Percentiles rank a stretch among this genome's conserved stretches.
phyloP scores from a whole-genome alignment of 2,797 vertebrate genomes.

The Apodemus agrarius region DNA sequence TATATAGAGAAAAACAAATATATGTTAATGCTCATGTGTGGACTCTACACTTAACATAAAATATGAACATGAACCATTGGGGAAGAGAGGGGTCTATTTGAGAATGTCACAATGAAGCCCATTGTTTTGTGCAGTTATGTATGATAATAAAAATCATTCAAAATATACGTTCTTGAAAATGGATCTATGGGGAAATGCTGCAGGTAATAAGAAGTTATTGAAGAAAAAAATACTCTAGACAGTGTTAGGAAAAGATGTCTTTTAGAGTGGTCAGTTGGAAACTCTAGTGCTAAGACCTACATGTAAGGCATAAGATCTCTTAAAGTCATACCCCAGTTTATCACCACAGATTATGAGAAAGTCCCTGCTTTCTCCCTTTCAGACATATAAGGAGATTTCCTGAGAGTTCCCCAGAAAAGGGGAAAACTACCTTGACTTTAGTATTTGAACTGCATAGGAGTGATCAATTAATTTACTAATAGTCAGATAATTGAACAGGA shows the following conservation, averaged over 20 bases:
- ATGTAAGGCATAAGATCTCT: background rate
- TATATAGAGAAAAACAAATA: background rate
- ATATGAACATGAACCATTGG: background rate
- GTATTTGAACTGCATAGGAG: conserved; percentile 85
- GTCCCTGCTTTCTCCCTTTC: conserved; percentile 4
- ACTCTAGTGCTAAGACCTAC: conserved; percentile 7
- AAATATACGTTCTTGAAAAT: background rate
- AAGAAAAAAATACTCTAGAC: background rate
- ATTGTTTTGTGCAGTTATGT: background rate
- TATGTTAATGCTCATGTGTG: background rate
- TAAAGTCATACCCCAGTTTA: conserved; percentile 20
- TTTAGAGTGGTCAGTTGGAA: background rate
- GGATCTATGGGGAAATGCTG: background rate
- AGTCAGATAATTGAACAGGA: conserved; percentile 91
- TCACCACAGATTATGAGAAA: conserved; percentile 21
- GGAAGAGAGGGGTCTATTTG: background rate
- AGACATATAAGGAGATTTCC: conserved; percentile 54
- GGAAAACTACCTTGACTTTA: conserved; percentile 74
- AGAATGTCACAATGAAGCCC: background rate
- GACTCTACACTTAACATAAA: background rate
- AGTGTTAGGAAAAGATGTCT: background rate
- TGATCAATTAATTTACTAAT: conserved; percentile 93
- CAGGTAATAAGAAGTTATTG: background rate
- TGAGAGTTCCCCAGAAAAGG: conserved; percentile 60
- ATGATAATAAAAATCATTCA: background rate